phyloP scores from a whole-genome alignment of 1,140 invertebrate genomes.

The Zaprionus capensis region DNA sequence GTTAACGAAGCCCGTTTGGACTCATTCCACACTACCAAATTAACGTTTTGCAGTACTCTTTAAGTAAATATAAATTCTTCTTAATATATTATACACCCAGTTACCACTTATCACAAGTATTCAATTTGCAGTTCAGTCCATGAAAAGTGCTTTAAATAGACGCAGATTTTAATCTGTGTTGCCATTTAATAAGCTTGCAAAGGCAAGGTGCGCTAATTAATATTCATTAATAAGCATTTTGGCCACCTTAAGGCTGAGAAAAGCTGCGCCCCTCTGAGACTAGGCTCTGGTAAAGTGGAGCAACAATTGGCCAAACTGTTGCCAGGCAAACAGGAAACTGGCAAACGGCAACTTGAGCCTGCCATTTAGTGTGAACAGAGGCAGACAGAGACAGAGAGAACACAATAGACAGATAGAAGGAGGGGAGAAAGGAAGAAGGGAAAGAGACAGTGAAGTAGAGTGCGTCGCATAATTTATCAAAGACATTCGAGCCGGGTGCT shows the following conservation, averaged over 20 bases:
- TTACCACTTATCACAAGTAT: background rate
- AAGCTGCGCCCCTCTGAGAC: conserved; percentile 2
- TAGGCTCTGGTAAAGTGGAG: conserved; percentile 33
- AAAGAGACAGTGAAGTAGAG: background rate
- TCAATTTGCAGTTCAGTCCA: background rate
- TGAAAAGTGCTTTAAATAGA: background rate
- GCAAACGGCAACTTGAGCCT: conserved; percentile 30
- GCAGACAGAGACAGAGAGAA: conserved; percentile 18
- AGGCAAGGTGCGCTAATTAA: conserved; percentile 37
- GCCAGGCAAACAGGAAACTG: conserved; percentile 2
- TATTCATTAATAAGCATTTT: conserved; percentile 46
- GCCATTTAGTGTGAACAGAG: conserved; percentile 17
- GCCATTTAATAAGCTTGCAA: background rate
- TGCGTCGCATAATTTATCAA: conserved; percentile 72
- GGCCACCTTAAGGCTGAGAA: background rate
- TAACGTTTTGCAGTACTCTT: background rate
- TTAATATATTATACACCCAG: background rate
- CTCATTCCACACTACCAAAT: background rate
- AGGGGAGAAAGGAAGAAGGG: background rate
- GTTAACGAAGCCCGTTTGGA: background rate
- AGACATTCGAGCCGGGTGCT: conserved; percentile 60
- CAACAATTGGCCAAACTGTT: conserved; percentile 40
- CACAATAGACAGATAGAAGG: background rate
- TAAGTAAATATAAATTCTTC: background rate
- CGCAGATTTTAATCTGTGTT: conserved; percentile 13